Evolutionary conservation across 2,113 vertebrate genomes (phyloP).

Genomic region (Eubucco bourcierii): DNA sequence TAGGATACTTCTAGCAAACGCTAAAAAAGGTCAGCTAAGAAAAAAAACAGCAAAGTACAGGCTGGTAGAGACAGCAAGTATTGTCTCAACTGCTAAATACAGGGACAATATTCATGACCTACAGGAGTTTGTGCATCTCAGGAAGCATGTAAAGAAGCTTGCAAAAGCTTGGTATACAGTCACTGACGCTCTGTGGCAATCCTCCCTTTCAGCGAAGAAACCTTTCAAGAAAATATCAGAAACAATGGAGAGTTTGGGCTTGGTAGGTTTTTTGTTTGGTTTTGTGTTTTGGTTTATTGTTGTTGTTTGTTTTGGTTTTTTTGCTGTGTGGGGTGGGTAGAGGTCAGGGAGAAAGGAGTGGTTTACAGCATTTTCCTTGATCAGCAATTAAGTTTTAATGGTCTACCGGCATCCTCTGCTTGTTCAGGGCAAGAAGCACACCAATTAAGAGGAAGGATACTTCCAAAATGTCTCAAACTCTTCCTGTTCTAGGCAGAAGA

Average conservation of each 20-base stretch:
- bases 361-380: neutral
- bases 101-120: neutral
- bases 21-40: neutral
- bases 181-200: neutral
- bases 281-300: neutral
- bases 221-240: neutral
- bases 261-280: neutral
- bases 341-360: neutral
- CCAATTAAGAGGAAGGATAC: neutral
- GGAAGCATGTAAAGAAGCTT: neutral
- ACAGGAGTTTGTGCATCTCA: neutral
- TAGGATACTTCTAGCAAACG: neutral
- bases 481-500: slow-evolving; percentile 25
- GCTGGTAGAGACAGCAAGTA: neutral
- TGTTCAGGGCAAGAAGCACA: neutral
- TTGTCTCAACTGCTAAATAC: slow-evolving; percentile 11
- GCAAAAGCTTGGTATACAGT: neutral
- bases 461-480: neutral
- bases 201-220: neutral
- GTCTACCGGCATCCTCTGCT: neutral
- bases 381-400: neutral
- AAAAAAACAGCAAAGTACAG: neutral
- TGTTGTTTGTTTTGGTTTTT: too few relatives aligned
- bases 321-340: too few relatives aligned
- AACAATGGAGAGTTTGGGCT: neutral